Evolutionary conservation across 2,888 invertebrate genomes (phyloP).

Genomic region (Drosophila colorata): DNA sequence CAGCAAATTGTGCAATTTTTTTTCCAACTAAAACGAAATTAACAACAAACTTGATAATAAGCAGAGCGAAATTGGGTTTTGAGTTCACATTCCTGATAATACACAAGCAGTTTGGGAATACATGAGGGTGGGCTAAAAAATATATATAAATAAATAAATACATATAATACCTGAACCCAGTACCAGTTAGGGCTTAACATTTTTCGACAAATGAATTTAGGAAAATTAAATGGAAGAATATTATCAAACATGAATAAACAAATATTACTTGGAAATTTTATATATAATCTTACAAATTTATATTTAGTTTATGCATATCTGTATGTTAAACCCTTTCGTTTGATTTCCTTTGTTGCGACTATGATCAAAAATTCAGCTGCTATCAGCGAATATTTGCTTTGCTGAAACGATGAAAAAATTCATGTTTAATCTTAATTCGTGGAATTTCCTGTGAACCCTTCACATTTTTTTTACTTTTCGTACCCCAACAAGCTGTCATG

Average conservation of each 20-base stretch:
- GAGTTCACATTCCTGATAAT: constrained; percentile 31
- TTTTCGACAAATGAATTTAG: no score
- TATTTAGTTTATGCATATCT: not conserved
- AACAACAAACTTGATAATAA: constrained; percentile 17
- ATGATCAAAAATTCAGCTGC: not conserved
- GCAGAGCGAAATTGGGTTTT: constrained; percentile 42
- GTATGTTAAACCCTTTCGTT: not conserved
- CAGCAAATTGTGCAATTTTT: constrained; percentile 42
- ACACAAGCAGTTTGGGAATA: not conserved
- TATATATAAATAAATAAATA: no score
- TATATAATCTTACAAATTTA: not conserved
- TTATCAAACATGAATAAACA: no score
- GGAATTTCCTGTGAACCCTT: constrained; percentile 29
- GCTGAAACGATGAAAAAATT: constrained; percentile 15
- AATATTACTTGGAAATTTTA: not conserved
- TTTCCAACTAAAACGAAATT: constrained; percentile 9
- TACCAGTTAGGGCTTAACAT: no score
- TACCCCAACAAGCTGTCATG: constrained; percentile 9
- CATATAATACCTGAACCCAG: no score
- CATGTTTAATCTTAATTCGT: constrained; percentile 24
- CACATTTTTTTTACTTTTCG: constrained; percentile 5
- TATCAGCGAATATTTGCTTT: constrained; percentile 23
- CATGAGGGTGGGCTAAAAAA: not conserved
- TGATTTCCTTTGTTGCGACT: not conserved
- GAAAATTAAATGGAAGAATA: no score